phyloP scores from a whole-genome alignment of 2,113 vertebrate genomes.

The Colistium nudipinnis region DNA sequence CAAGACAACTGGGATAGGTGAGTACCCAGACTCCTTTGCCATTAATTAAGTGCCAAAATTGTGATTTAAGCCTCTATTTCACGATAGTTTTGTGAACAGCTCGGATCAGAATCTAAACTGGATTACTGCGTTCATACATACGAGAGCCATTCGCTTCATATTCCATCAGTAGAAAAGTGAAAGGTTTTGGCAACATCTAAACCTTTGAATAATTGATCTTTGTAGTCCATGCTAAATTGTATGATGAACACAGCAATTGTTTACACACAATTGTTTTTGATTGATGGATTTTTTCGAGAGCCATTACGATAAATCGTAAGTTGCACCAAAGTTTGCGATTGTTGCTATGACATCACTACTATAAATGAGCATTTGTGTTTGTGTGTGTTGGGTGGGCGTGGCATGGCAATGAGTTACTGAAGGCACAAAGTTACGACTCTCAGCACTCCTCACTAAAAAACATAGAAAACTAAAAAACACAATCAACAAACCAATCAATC shows the following conservation, averaged over 20 bases:
- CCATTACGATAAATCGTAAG: background rate
- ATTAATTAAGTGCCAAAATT: background rate
- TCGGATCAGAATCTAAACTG: background rate
- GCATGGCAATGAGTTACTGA: slow-evolving; percentile 75
- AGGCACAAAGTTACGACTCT: slow-evolving; percentile 74
- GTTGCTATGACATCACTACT: slow-evolving; percentile 11
- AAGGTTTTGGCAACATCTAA: background rate
- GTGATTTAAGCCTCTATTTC: no score
- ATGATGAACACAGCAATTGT: no score
- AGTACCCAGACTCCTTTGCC: background rate
- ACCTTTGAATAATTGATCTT: no score
- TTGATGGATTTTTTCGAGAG: background rate
- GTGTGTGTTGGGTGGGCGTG: slow-evolving; percentile 36
- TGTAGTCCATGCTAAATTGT: no score
- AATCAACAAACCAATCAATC: slow-evolving; percentile 56
- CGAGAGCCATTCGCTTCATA: background rate
- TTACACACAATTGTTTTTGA: no score
- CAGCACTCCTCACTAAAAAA: slow-evolving; percentile 60
- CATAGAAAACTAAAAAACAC: slow-evolving; percentile 35
- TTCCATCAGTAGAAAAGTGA: background rate
- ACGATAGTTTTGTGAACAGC: no score
- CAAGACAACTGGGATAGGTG: background rate
- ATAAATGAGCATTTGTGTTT: background rate
- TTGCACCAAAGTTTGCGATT: slow-evolving; percentile 6
- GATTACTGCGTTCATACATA: background rate